Base-by-base conservation (phyloP, 1,140 invertebrate species). In the Sweltsa coloradensis region DNA sequence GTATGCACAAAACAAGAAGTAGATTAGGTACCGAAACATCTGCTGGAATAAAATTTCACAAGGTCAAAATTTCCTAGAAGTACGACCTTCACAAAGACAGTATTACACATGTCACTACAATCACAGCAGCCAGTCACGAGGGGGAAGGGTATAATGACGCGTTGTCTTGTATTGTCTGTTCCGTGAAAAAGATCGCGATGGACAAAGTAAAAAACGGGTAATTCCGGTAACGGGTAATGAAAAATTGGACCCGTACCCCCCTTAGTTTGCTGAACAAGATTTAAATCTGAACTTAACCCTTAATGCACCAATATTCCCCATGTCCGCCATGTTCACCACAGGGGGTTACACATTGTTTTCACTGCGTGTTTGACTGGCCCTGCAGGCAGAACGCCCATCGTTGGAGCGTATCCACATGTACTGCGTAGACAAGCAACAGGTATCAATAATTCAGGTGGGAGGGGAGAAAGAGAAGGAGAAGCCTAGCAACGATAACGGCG, bases 341-440 rank as follows among this genome's bases (percentile, higher is more conserved):
- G 13, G 11, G 13, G 13, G 29, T 31, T 31, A 13, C 14, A 31
- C 14, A 11, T 13, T 31, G 13, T 11, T 37, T 37, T 14, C 34
- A 18, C 22, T n/a, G 14, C 22, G 13, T 29, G 21, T 44, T 18
- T 41, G 25, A 19, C 26, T 47, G n/a, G n/a, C n/a, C n/a, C n/a
- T 47, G 34, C 46, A 47, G 46, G 40, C 46, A 16, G 46, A 47
- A 25, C 46, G 46, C 16, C 67, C 68, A 14, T 69, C 72, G 29
- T 59, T 80, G 51, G 78, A 80, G 61, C 68, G 76, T 51, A 71
- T 76, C 27, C 77, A 81, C 52, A 67, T 81, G 51, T 81, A 80
- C 61, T 74, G 70, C 4, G 76, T 81, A 46, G 78, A 81, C 52
- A 81, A 79, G 59, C 76, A 80, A 44, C 78, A 81, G 61, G 77